Base-by-base conservation (phyloP, 1,140 invertebrate species). In the Macrostomum lignano region DNA sequence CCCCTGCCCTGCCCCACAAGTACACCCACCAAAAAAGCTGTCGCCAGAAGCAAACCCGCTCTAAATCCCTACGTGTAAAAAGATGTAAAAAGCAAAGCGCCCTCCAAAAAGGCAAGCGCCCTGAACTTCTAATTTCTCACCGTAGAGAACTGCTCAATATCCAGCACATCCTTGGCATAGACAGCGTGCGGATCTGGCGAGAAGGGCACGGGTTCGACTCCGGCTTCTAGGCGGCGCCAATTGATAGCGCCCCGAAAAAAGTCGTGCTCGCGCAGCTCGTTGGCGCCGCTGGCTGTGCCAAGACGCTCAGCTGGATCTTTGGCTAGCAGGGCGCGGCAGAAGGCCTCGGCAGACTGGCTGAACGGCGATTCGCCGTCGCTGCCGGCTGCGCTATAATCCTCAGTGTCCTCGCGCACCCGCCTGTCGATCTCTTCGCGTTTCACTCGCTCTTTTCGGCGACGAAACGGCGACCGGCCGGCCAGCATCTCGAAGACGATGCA, bases 401-500 rank as follows among this genome's bases (percentile, higher is more conserved):
- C 86, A 45, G 69, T 66, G 48, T 88, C 79, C 55, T 88, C 74
- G 63, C 86, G 86, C 2, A 94, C 84, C 38, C 88, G 59, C 28
- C 86, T 56, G 51, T 98, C 88, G 3, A 96, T 82, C 59, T 94
- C 86, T 52, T 96, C 86, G 17, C 86, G 61, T 54, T 93, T 93
- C 13, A 94, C 82, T 51, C 72, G 72, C 52, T 73, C 71, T 55
- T 72, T 72, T 17, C 70, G 52, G 31, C 68, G 69, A 39, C 71
- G 64, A 61, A 96, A 98, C 7, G 88, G 88, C 19, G 86, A 81
- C 57, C 64, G 43, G 4, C 88, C 88, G 58, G 94, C 86, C 43
- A 98, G 88, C 88, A 98, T 96, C 61, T 98, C 88, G 53, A 81
- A 96, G 33, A 94, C 64, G 17, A 96, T 66, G 59, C 86, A 94